A percentile compares a stretch with the other conserved stretches of the same genome.
Evolutionary conservation across 1,140 invertebrate species (phyloP).

Genomic region (Caenorhabditis tropicalis): DNA sequence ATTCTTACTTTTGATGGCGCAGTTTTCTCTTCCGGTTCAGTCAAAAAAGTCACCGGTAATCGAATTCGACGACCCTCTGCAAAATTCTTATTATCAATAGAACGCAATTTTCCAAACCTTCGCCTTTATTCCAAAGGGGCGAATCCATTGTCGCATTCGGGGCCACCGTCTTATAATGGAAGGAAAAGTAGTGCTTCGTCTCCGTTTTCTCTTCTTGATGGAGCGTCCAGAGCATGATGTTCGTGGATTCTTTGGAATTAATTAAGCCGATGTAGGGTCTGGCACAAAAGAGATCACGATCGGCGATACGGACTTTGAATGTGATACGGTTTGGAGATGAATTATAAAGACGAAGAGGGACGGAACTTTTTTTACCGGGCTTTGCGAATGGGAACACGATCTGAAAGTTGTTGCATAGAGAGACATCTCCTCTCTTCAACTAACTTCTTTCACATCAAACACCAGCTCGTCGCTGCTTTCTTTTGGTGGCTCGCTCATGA

Average conservation of each 20-base stretch:
- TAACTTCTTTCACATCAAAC: background rate
- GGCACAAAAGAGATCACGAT: conserved; percentile 45
- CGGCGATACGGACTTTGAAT: conserved; percentile 40
- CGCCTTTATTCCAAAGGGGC: conserved; percentile 15
- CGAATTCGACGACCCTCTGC: too few species aligned
- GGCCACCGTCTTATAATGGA: background rate
- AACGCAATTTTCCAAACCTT: too few species aligned
- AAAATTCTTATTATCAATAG: too few species aligned
- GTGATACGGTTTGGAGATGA: background rate
- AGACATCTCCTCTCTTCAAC: too few species aligned
- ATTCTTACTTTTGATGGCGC: too few species aligned
- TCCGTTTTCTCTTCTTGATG: background rate
- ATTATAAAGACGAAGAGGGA: conserved; percentile 13
- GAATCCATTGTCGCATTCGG: background rate
- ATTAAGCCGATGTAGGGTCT: conserved; percentile 44
- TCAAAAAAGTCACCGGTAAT: too few species aligned
- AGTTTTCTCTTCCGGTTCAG: too few species aligned
- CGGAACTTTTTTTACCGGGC: background rate
- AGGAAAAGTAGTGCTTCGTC: background rate
- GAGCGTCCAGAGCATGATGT: background rate
- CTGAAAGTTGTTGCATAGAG: background rate
- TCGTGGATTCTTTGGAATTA: background rate
- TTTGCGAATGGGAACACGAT: background rate
- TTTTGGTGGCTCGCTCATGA: too few species aligned
- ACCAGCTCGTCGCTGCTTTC: too few species aligned